Conservation (phyloP, 1,140 invertebrate genomes). For the Pseudoatta argentina region DNA sequence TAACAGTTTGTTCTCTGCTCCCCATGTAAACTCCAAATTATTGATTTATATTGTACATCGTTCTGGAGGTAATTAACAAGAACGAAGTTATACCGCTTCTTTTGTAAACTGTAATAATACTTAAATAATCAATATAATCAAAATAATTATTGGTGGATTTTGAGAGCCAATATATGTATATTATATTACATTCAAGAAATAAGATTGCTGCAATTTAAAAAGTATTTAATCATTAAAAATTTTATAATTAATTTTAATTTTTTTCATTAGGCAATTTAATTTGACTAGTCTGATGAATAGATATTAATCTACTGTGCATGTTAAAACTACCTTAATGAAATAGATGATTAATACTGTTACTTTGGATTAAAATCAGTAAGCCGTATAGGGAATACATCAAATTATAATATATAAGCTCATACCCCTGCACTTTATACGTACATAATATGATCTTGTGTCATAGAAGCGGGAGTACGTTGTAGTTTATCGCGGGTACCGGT, state of each 20-base stretch:
- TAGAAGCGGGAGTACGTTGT: not conserved
- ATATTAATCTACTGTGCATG: not conserved
- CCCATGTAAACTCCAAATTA: not conserved
- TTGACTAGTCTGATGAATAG: not conserved
- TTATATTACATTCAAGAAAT: not conserved
- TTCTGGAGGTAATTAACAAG: slow-evolving; percentile 5
- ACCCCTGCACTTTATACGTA: not conserved
- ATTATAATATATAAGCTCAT: not conserved
- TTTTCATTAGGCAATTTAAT: not conserved
- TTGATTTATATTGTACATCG: slow-evolving; percentile 41
- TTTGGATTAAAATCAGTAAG: not conserved
- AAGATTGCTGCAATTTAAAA: not conserved
- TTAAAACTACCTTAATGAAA: not conserved
- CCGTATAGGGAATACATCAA: not conserved
- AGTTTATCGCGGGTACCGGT: slow-evolving; percentile 66
- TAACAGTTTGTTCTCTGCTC: slow-evolving; percentile 30
- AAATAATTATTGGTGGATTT: not conserved
- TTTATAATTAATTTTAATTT: not conserved
- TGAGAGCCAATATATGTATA: not conserved
- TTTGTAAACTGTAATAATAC: not conserved
- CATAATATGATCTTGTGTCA: not conserved
- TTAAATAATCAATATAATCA: not conserved
- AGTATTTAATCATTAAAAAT: not conserved
- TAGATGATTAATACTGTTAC: not conserved
- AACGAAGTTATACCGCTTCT: not conserved